Conservation (phyloP, 2,113 vertebrate genomes). For the Cebidichthys violaceus region DNA sequence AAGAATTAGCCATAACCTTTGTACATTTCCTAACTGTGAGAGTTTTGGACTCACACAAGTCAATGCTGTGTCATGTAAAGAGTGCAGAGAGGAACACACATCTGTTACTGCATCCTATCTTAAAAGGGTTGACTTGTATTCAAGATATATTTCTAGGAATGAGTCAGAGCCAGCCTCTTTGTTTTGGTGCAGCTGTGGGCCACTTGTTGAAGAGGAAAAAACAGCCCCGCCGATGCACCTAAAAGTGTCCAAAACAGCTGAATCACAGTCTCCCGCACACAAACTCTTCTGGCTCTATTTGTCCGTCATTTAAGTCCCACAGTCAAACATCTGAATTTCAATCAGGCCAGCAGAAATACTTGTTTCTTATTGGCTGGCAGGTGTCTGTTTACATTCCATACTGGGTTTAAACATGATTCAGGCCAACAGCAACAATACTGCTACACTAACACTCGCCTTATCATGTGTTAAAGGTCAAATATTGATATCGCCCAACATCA, state of each 20-base stretch:
- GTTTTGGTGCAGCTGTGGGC: conserved; percentile 62
- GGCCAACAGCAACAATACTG: background rate
- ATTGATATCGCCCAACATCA: background rate
- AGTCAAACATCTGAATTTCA: background rate
- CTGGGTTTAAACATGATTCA: background rate
- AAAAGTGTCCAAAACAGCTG: conserved; percentile 2
- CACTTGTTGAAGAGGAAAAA: conserved; percentile 48
- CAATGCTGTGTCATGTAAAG: conserved; percentile 1
- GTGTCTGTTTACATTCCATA: background rate
- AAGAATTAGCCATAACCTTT: background rate
- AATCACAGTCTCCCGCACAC: background rate
- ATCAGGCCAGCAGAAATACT: background rate
- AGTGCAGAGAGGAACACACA: conserved; percentile 1
- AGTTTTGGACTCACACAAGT: background rate
- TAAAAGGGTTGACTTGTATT: conserved; percentile 25
- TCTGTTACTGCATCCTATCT: conserved; percentile 6
- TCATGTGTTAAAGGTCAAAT: background rate
- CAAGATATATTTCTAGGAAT: conserved; percentile 44
- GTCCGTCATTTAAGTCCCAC: background rate
- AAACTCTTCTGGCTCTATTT: background rate
- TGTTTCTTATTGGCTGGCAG: background rate
- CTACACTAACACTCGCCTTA: background rate
- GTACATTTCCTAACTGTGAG: background rate
- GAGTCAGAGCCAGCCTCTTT: conserved; percentile 54
- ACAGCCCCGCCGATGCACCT: conserved; percentile 32